Conservation (phyloP, 2,113 vertebrate genomes). For the Pedionomus torquatus region DNA sequence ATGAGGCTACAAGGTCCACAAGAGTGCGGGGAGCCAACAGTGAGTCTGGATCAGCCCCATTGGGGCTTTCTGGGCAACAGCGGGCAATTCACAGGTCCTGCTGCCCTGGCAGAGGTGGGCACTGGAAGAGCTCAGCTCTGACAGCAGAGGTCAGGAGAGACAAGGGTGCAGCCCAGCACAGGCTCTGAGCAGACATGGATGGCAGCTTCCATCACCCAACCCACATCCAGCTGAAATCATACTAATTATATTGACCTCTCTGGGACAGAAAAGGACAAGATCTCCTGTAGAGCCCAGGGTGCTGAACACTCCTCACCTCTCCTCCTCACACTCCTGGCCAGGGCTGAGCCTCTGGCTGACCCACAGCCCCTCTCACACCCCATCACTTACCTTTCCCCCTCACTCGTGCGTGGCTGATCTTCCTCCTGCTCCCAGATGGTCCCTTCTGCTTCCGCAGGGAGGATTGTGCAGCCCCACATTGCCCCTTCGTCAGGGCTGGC, state of each 20-base stretch:
- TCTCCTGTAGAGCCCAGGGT: background rate
- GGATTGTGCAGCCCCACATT: rapidly evolving
- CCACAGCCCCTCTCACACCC: background rate
- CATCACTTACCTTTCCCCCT: conserved; percentile 40
- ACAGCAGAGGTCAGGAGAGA: background rate
- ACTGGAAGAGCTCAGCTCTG: background rate
- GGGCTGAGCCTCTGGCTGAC: background rate
- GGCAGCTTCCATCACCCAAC: background rate
- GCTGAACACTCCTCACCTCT: background rate
- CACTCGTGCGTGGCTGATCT: background rate
- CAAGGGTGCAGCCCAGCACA: background rate
- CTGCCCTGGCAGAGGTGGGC: background rate
- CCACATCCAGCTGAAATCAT: background rate
- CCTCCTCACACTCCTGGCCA: background rate
- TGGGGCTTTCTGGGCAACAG: background rate
- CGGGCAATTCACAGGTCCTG: background rate
- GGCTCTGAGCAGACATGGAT: background rate
- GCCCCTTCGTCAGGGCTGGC: rapidly evolving
- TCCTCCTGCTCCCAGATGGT: background rate
- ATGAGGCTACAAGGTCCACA: background rate
- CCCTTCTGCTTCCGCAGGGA: background rate
- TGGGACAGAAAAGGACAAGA: background rate
- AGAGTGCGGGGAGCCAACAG: rapidly evolving
- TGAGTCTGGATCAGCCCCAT: background rate
- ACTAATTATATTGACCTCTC: background rate